Percentiles rank a stretch among this genome's conserved stretches.
Evolutionary conservation across 1,140 invertebrate species (phyloP).

Genomic region (Melitaea cinxia): DNA sequence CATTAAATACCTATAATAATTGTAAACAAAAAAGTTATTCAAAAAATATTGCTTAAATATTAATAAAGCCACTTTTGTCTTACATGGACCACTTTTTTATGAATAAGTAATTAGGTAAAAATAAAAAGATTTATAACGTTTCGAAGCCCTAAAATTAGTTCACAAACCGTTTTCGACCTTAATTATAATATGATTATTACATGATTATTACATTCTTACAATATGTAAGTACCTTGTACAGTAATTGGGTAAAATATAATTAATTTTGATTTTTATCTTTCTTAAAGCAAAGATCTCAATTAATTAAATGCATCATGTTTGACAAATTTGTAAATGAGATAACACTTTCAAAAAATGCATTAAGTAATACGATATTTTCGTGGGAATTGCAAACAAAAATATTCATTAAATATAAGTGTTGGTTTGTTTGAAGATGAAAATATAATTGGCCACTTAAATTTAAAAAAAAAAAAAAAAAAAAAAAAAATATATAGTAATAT

Average conservation of each 20-base stretch:
- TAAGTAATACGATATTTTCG: not conserved
- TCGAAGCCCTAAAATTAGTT: not conserved
- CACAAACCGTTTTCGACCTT: not conserved
- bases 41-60: too few species aligned
- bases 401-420: too few species aligned
- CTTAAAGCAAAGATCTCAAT: constrained; percentile 15
- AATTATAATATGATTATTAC: not conserved
- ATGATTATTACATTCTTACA: constrained; percentile 6
- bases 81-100: not conserved
- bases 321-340: not conserved
- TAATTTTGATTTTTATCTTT: constrained; percentile 20
- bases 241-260: constrained; percentile 19
- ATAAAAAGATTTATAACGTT: not conserved
- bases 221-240: constrained; percentile 9
- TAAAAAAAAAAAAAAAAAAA: too few species aligned
- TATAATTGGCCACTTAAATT: too few species aligned
- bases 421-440: too few species aligned
- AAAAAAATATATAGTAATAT: too few species aligned
- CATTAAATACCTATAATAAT: too few species aligned
- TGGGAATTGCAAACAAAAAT: not conserved
- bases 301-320: not conserved
- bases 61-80: not conserved
- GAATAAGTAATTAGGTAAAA: not conserved
- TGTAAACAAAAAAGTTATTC: not conserved
- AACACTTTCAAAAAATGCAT: not conserved